Evolutionary conservation across 2,113 vertebrate genomes (phyloP), one percentile per base, ranked within the genome.

Genomic region (Gadus macrocephalus): DNA sequence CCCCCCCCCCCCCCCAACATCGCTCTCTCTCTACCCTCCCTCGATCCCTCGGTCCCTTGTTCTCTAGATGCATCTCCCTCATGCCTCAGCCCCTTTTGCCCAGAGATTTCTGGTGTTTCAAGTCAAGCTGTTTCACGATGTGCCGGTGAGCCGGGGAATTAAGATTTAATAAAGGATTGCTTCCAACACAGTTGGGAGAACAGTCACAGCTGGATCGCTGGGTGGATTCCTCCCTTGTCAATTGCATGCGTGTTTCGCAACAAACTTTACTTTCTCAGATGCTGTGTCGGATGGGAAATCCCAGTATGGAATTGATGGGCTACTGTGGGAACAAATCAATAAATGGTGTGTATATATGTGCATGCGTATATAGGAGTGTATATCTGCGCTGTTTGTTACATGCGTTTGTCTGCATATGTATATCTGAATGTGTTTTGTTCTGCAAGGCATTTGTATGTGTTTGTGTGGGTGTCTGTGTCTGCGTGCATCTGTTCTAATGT

Each of bases 231-330:
- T 67, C 62, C 71, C 2, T 1, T 55, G 20, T 25, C 42, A 9
- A 14, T 67, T 59, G 62, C 59, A 31, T 49, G 64, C 42, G 11
- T 14, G 42, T 49, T 49, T 14, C 2, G 65, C 75, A 70, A 72
- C 22, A 82, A 77, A 81, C 77, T 55, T 49, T 79, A 81, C 67
- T 74, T 74, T 82, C 79, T 75, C 71, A 71, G 62, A 53, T 16
- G 66, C 68, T 80, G 66, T 66, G 25, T 86, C 76, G 78, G 78
- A 85, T 77, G 60, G 76, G 81, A 81, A 66, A 67, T 83, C 70
- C 74, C 77, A 69, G 59, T 9, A 19, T 64, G 56, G 74, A 80
- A 77, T 75, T 71, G 62, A 53, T 79, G 58, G 68, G 11, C 69
- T 71, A 27, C 61, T 15, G 61, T 62, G 71, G 81, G 74, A 85